Base-by-base conservation (phyloP, 2,888 invertebrate species). In the Amphipoea lucens region DNA sequence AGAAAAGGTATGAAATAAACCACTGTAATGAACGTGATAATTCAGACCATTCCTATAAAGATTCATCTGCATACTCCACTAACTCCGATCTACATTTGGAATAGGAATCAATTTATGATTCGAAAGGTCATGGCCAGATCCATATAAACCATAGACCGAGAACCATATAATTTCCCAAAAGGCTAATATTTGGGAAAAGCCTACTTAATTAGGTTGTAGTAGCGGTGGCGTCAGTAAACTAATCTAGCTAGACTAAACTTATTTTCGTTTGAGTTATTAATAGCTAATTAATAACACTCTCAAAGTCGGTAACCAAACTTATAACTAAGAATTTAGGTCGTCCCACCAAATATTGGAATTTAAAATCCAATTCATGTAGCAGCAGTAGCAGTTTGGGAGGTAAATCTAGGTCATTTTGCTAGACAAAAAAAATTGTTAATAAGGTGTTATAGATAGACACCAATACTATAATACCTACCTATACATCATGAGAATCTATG, bases 101-200 rank as follows among this genome's bases (percentile, higher is more conserved):
- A 76, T 73, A 76, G 62, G 57, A 60, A 72, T 73, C 82, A 84
- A 89, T 88, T 81, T 84, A 84, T 89, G 81, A 86, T 71, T 29
- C 48, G 57, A 88, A 88, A 90, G 89, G 85, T 88, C 89, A 87
- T 36, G 78, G 79, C 48, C 72, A 76, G 63, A 76, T 83, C 74
- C n/a, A n/a, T n/a, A n/a, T n/a, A n/a, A n/a, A n/a, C n/a, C n/a
- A n/a, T n/a, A n/a, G n/a, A n/a, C 80, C 17, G 67, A 74, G 62
- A 81, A 12, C 70, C 81, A 36, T 48, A 73, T 89, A 82, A 90
- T 90, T 89, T 90, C 90, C 89, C 89, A 81, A 81, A 83, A 85
- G 89, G 70, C 70, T 75, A n/a, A 48, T 40, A 48, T 80, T 81
- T 68, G 66, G 76, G 71, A 66, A 79, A 81, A 73, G 14, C 73